Conservation (phyloP, 2,113 vertebrate species). For the Edolisoma coerulescens region DNA sequence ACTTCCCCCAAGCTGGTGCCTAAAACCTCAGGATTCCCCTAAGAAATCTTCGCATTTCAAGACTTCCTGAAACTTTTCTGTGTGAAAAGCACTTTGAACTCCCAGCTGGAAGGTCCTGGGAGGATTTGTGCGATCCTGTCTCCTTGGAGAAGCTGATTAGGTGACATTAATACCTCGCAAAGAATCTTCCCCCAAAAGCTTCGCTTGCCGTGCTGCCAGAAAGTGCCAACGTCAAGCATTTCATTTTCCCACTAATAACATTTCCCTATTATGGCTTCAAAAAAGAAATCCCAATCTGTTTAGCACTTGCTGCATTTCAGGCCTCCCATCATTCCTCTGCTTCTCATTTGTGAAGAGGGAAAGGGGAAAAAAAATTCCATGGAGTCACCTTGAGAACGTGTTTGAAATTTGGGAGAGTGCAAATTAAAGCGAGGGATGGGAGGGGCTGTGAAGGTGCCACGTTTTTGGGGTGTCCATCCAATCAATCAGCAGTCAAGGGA, state of each 20-base stretch:
- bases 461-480: neutral
- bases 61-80: neutral
- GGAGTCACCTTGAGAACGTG: conserved; percentile 2
- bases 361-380: neutral
- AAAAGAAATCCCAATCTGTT: neutral
- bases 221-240: neutral
- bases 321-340: neutral
- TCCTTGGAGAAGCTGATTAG: neutral
- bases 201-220: neutral
- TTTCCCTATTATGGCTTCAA: neutral
- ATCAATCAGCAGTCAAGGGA: neutral
- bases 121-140: neutral
- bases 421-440: conserved; percentile 27
- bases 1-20: neutral
- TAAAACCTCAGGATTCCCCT: neutral
- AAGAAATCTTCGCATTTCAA: neutral
- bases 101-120: neutral
- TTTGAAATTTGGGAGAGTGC: neutral
- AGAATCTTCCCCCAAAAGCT: neutral
- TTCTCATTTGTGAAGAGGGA: neutral
- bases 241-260: neutral
- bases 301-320: neutral
- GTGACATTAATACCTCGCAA: neutral
- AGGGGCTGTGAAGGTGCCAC: neutral
- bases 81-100: neutral